Conservation (phyloP, 1,140 invertebrate genomes). For the Drosophila equinoxialis region DNA sequence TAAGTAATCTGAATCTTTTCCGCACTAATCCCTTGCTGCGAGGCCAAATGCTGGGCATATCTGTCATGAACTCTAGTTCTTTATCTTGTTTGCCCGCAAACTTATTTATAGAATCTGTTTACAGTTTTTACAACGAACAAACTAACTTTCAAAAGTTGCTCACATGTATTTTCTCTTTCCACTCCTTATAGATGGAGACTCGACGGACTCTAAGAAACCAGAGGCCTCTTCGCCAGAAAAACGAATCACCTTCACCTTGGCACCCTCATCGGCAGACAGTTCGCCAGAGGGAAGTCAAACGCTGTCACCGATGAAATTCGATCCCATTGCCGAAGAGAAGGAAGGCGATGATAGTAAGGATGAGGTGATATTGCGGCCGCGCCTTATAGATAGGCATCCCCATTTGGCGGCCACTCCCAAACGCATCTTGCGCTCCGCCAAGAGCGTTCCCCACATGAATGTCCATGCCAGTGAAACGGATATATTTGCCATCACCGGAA, state of each 20-base stretch:
- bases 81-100: slow-evolving; percentile 14
- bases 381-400: slow-evolving; percentile 69
- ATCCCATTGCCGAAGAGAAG: slow-evolving; percentile 73
- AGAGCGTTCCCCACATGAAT: slow-evolving; percentile 79
- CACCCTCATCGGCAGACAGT: slow-evolving; percentile 51
- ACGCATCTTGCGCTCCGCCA: slow-evolving; percentile 66
- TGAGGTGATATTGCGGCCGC: slow-evolving; percentile 78
- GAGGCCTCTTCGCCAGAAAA: slow-evolving; percentile 49
- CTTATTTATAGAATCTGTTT: slow-evolving; percentile 7
- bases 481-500: slow-evolving; percentile 79
- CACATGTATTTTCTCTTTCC: background rate
- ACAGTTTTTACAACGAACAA: background rate
- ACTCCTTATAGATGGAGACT: slow-evolving; percentile 47
- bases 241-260: slow-evolving; percentile 75
- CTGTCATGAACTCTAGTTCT: slow-evolving; percentile 17
- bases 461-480: slow-evolving; percentile 77
- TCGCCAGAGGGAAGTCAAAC: slow-evolving; percentile 75
- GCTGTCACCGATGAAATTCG: slow-evolving; percentile 70
- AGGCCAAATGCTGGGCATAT: slow-evolving; percentile 1
- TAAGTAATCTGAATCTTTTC: background rate
- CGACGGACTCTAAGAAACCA: slow-evolving; percentile 47
- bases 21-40: background rate
- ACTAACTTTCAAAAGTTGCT: background rate
- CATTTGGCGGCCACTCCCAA: slow-evolving; percentile 65
- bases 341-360: slow-evolving; percentile 61